Base-by-base conservation (phyloP, 2,888 invertebrate species). In the Himalopsyche japonica region DNA sequence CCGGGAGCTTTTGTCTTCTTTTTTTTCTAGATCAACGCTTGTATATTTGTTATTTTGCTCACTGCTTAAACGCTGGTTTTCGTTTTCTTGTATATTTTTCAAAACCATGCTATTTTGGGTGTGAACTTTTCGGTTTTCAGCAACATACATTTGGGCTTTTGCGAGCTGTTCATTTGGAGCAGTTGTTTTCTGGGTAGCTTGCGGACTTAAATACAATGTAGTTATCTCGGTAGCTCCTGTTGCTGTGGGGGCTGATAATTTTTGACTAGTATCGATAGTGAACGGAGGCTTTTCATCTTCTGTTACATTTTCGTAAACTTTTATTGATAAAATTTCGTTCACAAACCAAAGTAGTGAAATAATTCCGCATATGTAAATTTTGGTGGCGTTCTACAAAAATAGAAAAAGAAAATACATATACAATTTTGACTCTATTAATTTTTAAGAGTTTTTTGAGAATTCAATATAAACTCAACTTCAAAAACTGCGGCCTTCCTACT, bases 341-440 rank as follows among this genome's bases (percentile, higher is more conserved):
- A 87, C 47, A 78, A 84, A 85, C 87, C 86, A 87, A 8, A 87
- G 27, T 43, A 86, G 27, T 10, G 81, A 85, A 10, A 87, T 79
- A 18, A 87, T 48, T 18, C 81, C 86, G 15, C 83, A 83, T 20
- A 86, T 49, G n/a, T 82, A 80, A 57, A 87, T 27, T 43, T 57
- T 85, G 24, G 80, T 83, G 37, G 70, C 49, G 64, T 86, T 82
- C 87, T 87, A 84, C 79, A 84, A 82, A 12, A 18, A 70, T 43
- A 57, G 47, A 47, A 77, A 84, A 3, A 43, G 15, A 15, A 15
- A 4, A 1, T 8, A 1, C 10, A 15, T 15, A n/a, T n/a, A n/a
- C n/a, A 12, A 43, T 43, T 43, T 43, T 1, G 15, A 43, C 12
- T 1, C 1, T 3, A 4, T 15, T 43, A 6, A 6, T 43, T 43